Evolutionary conservation across 2,113 vertebrate species (phyloP).

Genomic region (rat (Rattus norvegicus)): GRCr8 NC_086021.1:109291501-109292000

Average conservation of each 20-base stretch:
- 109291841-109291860: not conserved
- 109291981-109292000: not conserved
- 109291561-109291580: not conserved
- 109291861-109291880: not conserved
- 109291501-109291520: not conserved
- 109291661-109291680: not conserved
- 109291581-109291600: not conserved
- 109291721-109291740: not conserved
- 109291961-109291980: not conserved
- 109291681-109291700: not conserved
- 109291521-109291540: not conserved
- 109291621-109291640: not conserved
- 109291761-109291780: not conserved
- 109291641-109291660: not conserved
- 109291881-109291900: not conserved
- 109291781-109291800: not conserved
- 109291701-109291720: not conserved
- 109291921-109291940: not conserved
- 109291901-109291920: not conserved
- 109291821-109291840: not conserved
- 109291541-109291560: not conserved
- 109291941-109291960: not conserved
- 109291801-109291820: not conserved
- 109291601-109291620: not conserved
- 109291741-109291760: not conserved